Evolutionary conservation across 2,113 vertebrate species (phyloP), one percentile per base, ranked within the genome.

Genomic region (human): DNA sequence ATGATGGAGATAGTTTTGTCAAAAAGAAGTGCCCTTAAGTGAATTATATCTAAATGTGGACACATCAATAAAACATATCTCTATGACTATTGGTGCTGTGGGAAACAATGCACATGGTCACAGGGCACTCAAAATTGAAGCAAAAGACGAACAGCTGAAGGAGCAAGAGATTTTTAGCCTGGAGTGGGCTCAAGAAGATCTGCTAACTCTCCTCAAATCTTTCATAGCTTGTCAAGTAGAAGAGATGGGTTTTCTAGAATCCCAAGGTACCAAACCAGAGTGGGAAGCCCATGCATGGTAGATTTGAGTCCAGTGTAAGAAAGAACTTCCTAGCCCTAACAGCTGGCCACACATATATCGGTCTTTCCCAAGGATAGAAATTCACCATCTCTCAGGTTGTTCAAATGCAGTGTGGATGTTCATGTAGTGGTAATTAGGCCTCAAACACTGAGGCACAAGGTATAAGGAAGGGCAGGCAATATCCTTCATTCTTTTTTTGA

Each of bases 1-100:
- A 86, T 93, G 64, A 86, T 48, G 55, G 66, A 85, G 82, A 95
- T 12, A 81, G 57, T 88, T 94, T 82, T 92, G 66, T 88, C 50
- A 87, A 78, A 92, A 92, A 95, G 89, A 85, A 30, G 40, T 13
- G n/a, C 82, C 72, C 89, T 78, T 43, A 83, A 50, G 38, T 61
- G 35, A 94, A 89, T 75, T 80, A n/a, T 14, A 59, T 3, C 70
- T 23, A 27, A 64, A 75, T 9, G 22, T 3, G 64, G 50, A 93
- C 50, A 48, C 16, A 4, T 10, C 55, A 2, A 57, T 13, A 57
- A 73, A 88, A 57, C 6, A 72, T 3, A 6, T 35, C 18, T 73
- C 64, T 61, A 8, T 8, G 25, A 50, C 45, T 48, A 5, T 0
- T 1, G 32, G 32, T n/a, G 43, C 55, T 16, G 0, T 72, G 61